Conservation (phyloP, 1,140 invertebrate genomes). For the Scaptomyza hsui region DNA sequence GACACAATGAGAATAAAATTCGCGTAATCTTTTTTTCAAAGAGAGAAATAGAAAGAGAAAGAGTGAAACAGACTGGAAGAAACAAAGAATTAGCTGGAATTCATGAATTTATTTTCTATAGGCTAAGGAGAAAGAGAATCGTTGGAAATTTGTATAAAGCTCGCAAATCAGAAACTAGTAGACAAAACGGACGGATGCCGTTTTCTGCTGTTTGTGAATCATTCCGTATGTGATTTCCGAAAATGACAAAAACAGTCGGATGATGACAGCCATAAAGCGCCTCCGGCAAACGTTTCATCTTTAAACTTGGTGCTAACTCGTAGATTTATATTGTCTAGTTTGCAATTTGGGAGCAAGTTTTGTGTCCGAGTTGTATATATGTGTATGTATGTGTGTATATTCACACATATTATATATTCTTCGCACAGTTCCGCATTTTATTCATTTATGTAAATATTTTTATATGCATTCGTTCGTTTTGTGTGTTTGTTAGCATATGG, state of each 20-base stretch:
- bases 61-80: conserved; percentile 11
- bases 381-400: conserved; percentile 2
- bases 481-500: conserved; percentile 47
- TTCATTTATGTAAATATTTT: conserved; percentile 76
- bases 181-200: conserved; percentile 33
- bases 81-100: background rate
- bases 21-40: conserved; percentile 21
- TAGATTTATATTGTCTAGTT: conserved; percentile 27
- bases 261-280: conserved; percentile 34
- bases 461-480: conserved; percentile 53
- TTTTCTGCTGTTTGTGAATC: conserved; percentile 59
- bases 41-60: conserved; percentile 14
- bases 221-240: conserved; percentile 71
- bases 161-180: background rate
- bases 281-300: conserved; percentile 22
- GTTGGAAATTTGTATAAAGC: conserved; percentile 40
- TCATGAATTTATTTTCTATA: conserved; percentile 2
- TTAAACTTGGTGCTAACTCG: background rate
- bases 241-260: conserved; percentile 61
- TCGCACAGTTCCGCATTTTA: conserved; percentile 73
- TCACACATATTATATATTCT: conserved; percentile 14
- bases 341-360: conserved; percentile 61
- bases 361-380: conserved; percentile 33
- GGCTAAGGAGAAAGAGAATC: conserved; percentile 1
- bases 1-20: conserved; percentile 32